Percentiles rank a stretch among this genome's conserved stretches.
These are phyloP conservation scores for Alloplasta piceator DNA, from an alignment of 2,888 invertebrate genomes.

Conservation along the genomic window DNA sequence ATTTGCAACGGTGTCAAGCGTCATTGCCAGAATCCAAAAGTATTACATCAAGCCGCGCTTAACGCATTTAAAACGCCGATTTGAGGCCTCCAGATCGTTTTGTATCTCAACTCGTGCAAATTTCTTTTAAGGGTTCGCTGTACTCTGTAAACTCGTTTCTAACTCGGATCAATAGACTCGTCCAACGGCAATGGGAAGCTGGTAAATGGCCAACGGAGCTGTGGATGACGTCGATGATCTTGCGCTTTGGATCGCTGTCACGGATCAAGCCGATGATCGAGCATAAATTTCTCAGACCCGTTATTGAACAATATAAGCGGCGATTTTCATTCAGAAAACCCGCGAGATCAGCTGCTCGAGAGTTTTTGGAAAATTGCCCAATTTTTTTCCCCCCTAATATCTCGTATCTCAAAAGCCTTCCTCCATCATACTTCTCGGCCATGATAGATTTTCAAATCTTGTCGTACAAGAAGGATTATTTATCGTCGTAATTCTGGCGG, in stretches of 20 bases:
- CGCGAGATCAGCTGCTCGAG: constrained; percentile 23
- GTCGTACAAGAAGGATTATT: constrained; percentile 61
- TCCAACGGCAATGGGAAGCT: neutral
- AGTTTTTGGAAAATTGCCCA: constrained; percentile 65
- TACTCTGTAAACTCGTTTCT: neutral
- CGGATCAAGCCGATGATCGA: constrained; percentile 1
- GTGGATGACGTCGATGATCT: constrained; percentile 2
- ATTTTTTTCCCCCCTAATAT: constrained; percentile 42
- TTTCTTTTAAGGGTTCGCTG: neutral
- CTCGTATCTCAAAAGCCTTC: constrained; percentile 25
- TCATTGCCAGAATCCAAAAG: constrained; percentile 15
- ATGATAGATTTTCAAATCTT: constrained; percentile 36
- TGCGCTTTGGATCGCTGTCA: neutral
- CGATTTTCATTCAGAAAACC: constrained; percentile 49
- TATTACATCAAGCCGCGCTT: neutral
- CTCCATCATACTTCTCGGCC: constrained; percentile 3
- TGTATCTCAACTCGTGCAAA: too few species aligned
- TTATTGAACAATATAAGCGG: constrained; percentile 8
- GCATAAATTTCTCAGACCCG: constrained; percentile 1
- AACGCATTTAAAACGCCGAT: neutral
- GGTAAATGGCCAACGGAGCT: neutral
- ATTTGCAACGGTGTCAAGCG: neutral
- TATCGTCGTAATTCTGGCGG: constrained; percentile 61
- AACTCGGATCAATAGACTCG: neutral
- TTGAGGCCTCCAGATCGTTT: neutral